These are phyloP conservation scores for Alloscopus bannaensis DNA, from an alignment of 2,888 invertebrate species.

Conservation along the genomic window DNA sequence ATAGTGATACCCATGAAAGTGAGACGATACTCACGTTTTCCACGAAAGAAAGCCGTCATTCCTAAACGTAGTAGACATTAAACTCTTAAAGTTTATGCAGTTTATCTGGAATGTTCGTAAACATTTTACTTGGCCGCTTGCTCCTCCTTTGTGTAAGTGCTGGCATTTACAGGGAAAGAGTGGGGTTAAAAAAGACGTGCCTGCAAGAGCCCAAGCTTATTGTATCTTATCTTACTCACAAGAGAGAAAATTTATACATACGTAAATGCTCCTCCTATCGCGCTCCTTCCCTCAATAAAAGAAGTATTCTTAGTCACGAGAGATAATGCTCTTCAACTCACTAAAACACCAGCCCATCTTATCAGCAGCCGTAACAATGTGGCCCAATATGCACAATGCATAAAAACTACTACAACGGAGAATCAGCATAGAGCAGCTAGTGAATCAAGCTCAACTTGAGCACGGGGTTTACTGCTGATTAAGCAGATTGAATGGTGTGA, in stretches of 20 bases:
- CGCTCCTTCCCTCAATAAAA: constrained; percentile 1
- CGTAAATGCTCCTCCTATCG: constrained; percentile 45
- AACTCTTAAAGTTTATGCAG: no score
- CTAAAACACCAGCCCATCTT: constrained; percentile 33
- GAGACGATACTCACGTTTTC: no score
- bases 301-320: constrained; percentile 37
- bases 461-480: constrained; percentile 59
- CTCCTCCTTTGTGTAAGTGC: neutral
- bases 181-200: constrained; percentile 10
- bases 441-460: no score
- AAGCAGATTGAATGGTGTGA: constrained; percentile 49
- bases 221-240: constrained; percentile 35
- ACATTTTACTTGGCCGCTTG: neutral
- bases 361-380: no score
- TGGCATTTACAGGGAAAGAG: constrained; percentile 8
- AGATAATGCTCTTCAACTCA: constrained; percentile 32
- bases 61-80: no score
- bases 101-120: constrained; percentile 7
- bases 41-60: no score
- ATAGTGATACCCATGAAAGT: no score
- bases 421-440: no score
- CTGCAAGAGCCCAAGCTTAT: constrained; percentile 45
- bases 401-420: no score
- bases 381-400: no score
- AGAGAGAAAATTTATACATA: constrained; percentile 40